A percentile compares a stretch with the other conserved stretches of the same genome.
These are phyloP conservation scores for Myocastor coypus DNA, from an alignment of 2,113 vertebrate species.

Conservation along the genomic window DNA sequence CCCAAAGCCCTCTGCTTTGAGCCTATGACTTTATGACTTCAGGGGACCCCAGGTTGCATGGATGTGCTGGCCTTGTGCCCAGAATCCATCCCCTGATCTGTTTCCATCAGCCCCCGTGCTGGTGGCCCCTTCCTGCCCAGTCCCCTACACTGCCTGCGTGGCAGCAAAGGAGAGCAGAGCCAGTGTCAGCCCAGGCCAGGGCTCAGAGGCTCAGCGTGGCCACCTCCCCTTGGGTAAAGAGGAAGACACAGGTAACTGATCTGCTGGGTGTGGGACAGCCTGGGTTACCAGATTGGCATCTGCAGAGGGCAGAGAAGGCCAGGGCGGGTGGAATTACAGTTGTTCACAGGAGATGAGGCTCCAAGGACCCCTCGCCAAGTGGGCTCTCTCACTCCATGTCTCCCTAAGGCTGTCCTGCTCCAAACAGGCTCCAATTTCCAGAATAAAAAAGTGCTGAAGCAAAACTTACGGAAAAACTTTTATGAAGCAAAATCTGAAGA, in stretches of 20 bases:
- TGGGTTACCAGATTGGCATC: conserved; percentile 10
- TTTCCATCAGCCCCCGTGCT: background rate
- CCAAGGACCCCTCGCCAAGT: background rate
- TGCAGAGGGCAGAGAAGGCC: background rate
- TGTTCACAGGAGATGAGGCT: background rate
- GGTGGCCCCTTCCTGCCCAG: background rate
- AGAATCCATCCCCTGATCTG: background rate
- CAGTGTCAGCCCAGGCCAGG: background rate
- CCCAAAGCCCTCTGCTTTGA: background rate
- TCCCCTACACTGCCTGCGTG: background rate
- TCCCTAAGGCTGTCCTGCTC: background rate
- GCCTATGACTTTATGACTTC: background rate
- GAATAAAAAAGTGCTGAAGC: no score
- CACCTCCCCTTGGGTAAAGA: background rate
- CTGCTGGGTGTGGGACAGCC: background rate
- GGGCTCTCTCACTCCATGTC: background rate
- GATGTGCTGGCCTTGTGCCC: background rate
- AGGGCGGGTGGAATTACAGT: conserved; percentile 8
- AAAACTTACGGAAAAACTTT: background rate
- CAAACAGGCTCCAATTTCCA: background rate
- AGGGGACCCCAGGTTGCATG: background rate
- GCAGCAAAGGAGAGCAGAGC: background rate
- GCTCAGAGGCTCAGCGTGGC: background rate
- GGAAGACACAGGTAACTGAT: background rate
- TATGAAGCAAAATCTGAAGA: background rate